Evolutionary conservation across 1,140 invertebrate genomes (phyloP).

Genomic region (Pygmarrhopalites habei): DNA sequence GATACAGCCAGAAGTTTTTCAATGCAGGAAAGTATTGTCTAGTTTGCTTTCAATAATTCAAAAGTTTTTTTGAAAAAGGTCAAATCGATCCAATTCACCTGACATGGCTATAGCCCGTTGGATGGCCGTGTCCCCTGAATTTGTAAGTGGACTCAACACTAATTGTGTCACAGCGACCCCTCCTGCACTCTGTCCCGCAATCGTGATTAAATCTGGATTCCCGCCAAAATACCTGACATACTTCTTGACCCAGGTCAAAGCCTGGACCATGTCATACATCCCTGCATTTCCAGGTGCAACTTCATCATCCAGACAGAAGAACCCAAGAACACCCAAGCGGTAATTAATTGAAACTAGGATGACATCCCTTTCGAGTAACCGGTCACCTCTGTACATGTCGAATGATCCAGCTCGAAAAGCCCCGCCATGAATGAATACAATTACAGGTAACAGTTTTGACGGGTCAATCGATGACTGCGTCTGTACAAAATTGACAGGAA

Average conservation of each 20-base stretch:
- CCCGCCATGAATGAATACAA: constrained; percentile 18
- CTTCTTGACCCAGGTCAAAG: constrained; percentile 19
- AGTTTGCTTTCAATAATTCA: too few species aligned
- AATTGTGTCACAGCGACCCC: constrained; percentile 17
- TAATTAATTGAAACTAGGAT: constrained; percentile 20
- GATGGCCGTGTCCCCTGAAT: constrained; percentile 5
- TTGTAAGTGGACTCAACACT: constrained; percentile 17
- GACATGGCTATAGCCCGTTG: constrained; percentile 15
- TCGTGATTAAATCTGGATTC: constrained; percentile 15
- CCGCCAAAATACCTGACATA: constrained; percentile 28
- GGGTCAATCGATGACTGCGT: neutral
- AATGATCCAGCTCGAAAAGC: constrained; percentile 14
- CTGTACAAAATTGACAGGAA: neutral
- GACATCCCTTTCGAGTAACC: constrained; percentile 14
- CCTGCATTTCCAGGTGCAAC: constrained; percentile 30
- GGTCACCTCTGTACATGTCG: neutral
- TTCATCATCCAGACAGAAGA: constrained; percentile 19
- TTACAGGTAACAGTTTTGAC: constrained; percentile 7
- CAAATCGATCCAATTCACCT: too few species aligned
- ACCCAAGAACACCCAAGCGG: constrained; percentile 19
- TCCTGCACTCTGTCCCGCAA: constrained; percentile 33
- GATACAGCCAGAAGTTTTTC: too few species aligned
- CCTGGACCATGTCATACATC: constrained; percentile 22
- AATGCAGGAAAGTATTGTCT: too few species aligned
- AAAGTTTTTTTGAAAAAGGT: too few species aligned